Evolutionary conservation across 2,113 vertebrate species (phyloP).

Genomic region (Heliornis fulica): DNA sequence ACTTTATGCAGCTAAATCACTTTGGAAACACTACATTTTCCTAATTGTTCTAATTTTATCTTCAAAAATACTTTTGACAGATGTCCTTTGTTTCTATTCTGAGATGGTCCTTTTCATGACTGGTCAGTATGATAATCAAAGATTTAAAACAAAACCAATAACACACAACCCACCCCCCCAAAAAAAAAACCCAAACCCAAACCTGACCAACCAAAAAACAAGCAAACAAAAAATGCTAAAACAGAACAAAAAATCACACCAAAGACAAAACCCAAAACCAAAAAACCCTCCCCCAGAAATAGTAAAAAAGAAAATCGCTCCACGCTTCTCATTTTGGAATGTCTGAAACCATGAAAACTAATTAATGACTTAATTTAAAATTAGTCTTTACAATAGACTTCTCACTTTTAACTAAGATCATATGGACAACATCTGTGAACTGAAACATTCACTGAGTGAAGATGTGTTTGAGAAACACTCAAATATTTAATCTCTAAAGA

Average conservation of each 20-base stretch:
- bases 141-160: too few relatives aligned
- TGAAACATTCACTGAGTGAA: not conserved
- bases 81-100: not conserved
- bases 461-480: not conserved
- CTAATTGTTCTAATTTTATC: not conserved
- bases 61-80: not conserved
- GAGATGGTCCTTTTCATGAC: not conserved
- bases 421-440: not conserved
- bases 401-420: not conserved
- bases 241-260: too few relatives aligned
- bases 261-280: too few relatives aligned
- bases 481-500: not conserved
- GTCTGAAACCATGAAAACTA: not conserved
- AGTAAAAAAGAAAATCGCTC: fast-evolving
- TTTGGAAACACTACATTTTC: not conserved
- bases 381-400: not conserved
- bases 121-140: not conserved
- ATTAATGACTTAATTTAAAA: not conserved
- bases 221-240: not conserved
- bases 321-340: not conserved
- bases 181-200: too few relatives aligned
- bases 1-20: not conserved
- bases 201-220: too few relatives aligned
- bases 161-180: too few relatives aligned
- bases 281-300: too few relatives aligned